Evolutionary conservation across 2,113 vertebrate genomes (phyloP).

Genomic region (Colossoma macropomum): DNA sequence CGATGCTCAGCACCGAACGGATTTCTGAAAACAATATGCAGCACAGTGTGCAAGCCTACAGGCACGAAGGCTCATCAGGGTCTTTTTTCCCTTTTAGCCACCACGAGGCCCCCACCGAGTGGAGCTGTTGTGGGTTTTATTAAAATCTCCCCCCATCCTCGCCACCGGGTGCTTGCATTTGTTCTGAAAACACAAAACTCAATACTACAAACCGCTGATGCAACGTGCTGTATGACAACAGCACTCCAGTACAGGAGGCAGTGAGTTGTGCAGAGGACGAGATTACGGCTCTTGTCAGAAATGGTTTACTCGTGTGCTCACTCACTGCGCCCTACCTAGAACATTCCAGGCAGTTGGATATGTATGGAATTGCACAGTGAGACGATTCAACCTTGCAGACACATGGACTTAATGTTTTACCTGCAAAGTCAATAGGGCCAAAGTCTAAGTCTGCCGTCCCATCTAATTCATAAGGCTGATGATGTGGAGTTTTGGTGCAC

Average conservation of each 20-base stretch:
- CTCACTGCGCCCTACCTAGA: not conserved
- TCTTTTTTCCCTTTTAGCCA: not conserved
- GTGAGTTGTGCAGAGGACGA: too few relatives aligned
- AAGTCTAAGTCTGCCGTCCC: too few relatives aligned
- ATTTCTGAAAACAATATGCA: constrained; percentile 1
- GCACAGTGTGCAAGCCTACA: not conserved
- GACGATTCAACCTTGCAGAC: too few relatives aligned
- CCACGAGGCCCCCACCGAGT: not conserved
- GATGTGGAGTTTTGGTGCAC: too few relatives aligned
- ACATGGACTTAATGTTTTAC: too few relatives aligned
- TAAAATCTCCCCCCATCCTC: not conserved
- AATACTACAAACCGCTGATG: constrained; percentile 10
- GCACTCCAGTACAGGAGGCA: not conserved
- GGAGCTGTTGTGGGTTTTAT: not conserved
- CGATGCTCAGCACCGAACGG: not conserved
- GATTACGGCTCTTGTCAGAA: not conserved
- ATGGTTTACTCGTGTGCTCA: not conserved
- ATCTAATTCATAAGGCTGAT: too few relatives aligned
- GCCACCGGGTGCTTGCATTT: not conserved
- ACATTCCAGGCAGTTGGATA: too few relatives aligned
- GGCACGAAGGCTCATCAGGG: not conserved
- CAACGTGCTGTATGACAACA: not conserved
- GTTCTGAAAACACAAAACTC: not conserved
- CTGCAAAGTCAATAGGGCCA: too few relatives aligned
- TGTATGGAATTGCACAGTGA: too few relatives aligned